A percentile compares a stretch with the other conserved stretches of the same genome.
These are phyloP conservation scores for Chrysodeixis includens DNA, from an alignment of 2,888 invertebrate genomes.

Conservation along the genomic window DNA sequence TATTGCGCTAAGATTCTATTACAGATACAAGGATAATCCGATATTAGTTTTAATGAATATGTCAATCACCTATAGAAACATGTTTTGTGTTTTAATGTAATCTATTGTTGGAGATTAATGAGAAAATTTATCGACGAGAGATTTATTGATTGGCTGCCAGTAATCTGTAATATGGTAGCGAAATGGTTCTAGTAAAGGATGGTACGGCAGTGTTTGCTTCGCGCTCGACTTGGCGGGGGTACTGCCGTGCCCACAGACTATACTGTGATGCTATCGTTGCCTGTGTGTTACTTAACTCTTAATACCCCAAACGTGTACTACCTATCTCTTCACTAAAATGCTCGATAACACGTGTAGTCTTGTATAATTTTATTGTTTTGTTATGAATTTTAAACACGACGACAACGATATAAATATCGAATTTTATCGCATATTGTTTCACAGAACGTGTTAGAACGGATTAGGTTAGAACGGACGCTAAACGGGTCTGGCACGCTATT, in stretches of 20 bases:
- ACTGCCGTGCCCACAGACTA: no score
- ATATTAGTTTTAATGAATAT: constrained; percentile 81
- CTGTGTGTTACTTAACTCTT: background rate
- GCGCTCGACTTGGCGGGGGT: no score
- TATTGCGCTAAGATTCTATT: constrained; percentile 77
- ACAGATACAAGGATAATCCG: constrained; percentile 81
- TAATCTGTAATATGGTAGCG: background rate
- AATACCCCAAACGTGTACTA: background rate
- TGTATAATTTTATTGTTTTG: background rate
- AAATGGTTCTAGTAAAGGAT: no score
- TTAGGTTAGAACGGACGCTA: constrained; percentile 13
- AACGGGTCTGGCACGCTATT: constrained; percentile 22
- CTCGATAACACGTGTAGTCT: background rate
- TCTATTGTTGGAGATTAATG: constrained; percentile 48
- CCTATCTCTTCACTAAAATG: background rate
- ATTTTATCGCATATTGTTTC: constrained; percentile 2
- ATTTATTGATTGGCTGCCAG: constrained; percentile 28
- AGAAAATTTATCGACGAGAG: constrained; percentile 36
- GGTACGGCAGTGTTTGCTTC: no score
- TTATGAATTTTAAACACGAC: background rate
- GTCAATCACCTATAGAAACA: constrained; percentile 73
- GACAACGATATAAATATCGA: background rate
- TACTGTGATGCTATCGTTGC: background rate
- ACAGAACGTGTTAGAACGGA: background rate
- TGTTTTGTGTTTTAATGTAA: constrained; percentile 30